These are phyloP conservation scores for Corydoras sp. DNA, from an alignment of 2,113 vertebrate species.

Conservation along the genomic window DNA sequence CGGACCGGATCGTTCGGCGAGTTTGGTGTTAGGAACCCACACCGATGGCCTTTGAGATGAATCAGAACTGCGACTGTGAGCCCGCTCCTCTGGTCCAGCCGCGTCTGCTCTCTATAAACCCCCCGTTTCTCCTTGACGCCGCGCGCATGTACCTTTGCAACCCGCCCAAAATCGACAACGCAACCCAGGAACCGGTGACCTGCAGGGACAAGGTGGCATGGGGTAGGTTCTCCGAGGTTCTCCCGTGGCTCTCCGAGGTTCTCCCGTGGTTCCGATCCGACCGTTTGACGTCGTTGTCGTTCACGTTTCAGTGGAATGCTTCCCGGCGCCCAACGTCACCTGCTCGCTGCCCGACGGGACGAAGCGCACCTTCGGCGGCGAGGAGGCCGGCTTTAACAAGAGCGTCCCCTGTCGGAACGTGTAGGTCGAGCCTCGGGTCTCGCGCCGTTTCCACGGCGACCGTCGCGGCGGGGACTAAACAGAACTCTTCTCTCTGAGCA, in stretches of 20 bases:
- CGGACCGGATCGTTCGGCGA: too few species aligned
- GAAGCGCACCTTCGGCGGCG: conserved; percentile 78
- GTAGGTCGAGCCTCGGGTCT: conserved; percentile 66
- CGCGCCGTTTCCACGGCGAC: neutral
- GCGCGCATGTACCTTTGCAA: conserved; percentile 77
- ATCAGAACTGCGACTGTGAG: too few species aligned
- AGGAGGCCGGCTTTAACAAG: conserved; percentile 84
- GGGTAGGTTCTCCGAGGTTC: conserved; percentile 67
- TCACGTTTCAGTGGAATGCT: conserved; percentile 74
- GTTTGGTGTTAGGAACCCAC: too few species aligned
- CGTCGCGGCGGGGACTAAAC: too few species aligned
- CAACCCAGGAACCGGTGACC: conserved; percentile 88
- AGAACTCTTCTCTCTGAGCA: conserved; percentile 53
- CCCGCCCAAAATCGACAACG: conserved; percentile 82
- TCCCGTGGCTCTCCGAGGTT: neutral
- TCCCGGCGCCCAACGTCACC: conserved; percentile 86
- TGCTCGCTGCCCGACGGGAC: conserved; percentile 79
- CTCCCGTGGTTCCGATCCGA: neutral
- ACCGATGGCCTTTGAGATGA: too few species aligned
- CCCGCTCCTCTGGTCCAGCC: too few species aligned
- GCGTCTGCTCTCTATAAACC: neutral
- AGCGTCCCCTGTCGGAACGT: conserved; percentile 85
- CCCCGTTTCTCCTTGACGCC: conserved; percentile 70
- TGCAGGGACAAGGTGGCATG: conserved; percentile 79
- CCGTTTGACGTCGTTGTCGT: conserved; percentile 16